Conservation (phyloP, 2,797 vertebrate species). For the Chelmon rostratus region DNA sequence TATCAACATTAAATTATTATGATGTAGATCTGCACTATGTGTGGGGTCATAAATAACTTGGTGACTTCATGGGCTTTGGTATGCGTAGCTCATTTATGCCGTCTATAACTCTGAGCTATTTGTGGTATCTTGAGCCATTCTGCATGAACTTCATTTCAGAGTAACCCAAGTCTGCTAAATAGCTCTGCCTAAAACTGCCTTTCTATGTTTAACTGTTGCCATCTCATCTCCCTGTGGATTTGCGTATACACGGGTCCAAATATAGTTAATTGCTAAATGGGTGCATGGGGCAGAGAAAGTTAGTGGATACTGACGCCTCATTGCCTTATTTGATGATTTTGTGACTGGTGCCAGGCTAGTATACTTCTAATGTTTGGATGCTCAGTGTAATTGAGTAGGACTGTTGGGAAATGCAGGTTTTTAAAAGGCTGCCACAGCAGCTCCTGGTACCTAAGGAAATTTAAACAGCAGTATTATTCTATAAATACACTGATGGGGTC, state of each 20-base stretch:
- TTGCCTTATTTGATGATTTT: slow-evolving; percentile 40
- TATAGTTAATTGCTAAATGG: slow-evolving; percentile 69
- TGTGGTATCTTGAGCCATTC: slow-evolving; percentile 64
- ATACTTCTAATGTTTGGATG: slow-evolving; percentile 13
- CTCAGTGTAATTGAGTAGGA: slow-evolving; percentile 1
- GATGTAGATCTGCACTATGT: slow-evolving; percentile 20
- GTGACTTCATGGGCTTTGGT: slow-evolving; percentile 65
- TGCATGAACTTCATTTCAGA: slow-evolving; percentile 64
- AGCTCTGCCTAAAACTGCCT: slow-evolving; percentile 67
- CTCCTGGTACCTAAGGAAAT: slow-evolving; percentile 50
- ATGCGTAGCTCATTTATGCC: slow-evolving; percentile 60
- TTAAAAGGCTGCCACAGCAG: slow-evolving; percentile 34
- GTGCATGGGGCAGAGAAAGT: slow-evolving; percentile 38
- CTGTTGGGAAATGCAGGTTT: slow-evolving; percentile 30
- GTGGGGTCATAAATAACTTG: slow-evolving; percentile 47
- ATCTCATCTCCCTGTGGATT: slow-evolving; percentile 69
- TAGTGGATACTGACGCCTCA: slow-evolving; percentile 14
- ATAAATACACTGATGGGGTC: slow-evolving; percentile 76
- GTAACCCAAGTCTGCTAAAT: slow-evolving; percentile 73
- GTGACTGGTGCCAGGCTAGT: background rate
- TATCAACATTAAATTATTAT: slow-evolving; percentile 23
- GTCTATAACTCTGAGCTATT: slow-evolving; percentile 64
- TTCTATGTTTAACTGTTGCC: slow-evolving; percentile 80
- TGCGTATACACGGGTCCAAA: slow-evolving; percentile 60
- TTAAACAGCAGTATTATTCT: slow-evolving; percentile 61